Evolutionary conservation across 2,888 invertebrate genomes (phyloP).

Genomic region (Drosophila pullipes): DNA sequence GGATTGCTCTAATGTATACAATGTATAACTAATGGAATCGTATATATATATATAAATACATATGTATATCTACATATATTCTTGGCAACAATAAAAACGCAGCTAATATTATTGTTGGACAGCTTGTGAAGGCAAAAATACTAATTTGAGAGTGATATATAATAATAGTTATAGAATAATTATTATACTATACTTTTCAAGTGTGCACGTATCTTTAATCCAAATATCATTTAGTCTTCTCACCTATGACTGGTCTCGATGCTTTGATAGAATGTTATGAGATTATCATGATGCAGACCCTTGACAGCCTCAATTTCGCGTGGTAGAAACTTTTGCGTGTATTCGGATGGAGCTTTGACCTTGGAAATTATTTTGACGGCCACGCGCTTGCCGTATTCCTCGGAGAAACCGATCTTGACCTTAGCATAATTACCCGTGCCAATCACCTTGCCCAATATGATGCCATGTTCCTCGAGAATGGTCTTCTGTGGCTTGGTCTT

Average conservation of each 20-base stretch:
- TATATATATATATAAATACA: too few relatives aligned
- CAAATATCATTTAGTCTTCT: not conserved
- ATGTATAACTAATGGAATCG: too few relatives aligned
- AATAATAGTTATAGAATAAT: too few relatives aligned
- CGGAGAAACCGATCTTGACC: conserved; percentile 92
- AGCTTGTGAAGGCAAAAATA: too few relatives aligned
- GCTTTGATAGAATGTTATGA: conserved; percentile 92
- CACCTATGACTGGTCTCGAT: conserved; percentile 94
- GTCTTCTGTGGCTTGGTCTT: conserved; percentile 85
- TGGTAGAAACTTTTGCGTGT: conserved; percentile 92
- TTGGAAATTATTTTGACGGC: conserved; percentile 94
- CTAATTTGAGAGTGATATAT: too few relatives aligned
- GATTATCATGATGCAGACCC: conserved; percentile 91
- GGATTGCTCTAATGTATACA: too few relatives aligned
- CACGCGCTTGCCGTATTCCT: conserved; percentile 90
- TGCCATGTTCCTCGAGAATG: conserved; percentile 92
- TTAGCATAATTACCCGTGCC: conserved; percentile 94
- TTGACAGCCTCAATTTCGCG: conserved; percentile 94
- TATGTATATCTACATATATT: too few relatives aligned
- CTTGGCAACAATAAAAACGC: too few relatives aligned
- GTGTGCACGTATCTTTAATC: not conserved
- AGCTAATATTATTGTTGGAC: too few relatives aligned
- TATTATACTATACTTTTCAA: not conserved
- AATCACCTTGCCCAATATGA: conserved; percentile 90
- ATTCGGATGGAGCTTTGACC: conserved; percentile 92